Conservation (phyloP, 2,797 vertebrate species). For the Protosalanx chinensis region DNA sequence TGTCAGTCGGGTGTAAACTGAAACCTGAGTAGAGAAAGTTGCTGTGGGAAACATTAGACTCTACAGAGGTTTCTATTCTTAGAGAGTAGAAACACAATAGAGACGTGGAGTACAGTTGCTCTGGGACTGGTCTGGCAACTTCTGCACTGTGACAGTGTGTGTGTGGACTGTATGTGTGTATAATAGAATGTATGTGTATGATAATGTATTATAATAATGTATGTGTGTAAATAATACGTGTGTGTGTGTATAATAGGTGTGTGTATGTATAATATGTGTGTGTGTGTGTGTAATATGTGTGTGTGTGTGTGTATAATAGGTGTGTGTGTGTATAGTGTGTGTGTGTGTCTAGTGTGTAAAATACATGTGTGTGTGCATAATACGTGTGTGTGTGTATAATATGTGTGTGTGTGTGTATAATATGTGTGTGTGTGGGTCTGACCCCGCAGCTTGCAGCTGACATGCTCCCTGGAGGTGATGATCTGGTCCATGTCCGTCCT, state of each 20-base stretch:
- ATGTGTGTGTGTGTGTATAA: no score
- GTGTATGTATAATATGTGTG: not conserved
- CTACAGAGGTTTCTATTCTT: not conserved
- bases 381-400: not conserved
- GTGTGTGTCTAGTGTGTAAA: no score
- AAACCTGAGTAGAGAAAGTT: not conserved
- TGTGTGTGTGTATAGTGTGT: not conserved
- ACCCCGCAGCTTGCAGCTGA: slow-evolving; percentile 91
- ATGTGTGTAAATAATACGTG: no score
- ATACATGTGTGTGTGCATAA: not conserved
- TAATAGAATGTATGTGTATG: no score
- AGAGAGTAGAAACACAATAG: slow-evolving; percentile 18
- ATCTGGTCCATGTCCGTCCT: slow-evolving; percentile 97
- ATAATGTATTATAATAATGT: no score
- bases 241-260: no score
- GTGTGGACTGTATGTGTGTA: no score
- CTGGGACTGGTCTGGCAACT: slow-evolving; percentile 20
- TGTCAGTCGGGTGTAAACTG: no score
- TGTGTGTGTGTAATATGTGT: not conserved
- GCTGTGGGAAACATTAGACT: not conserved
- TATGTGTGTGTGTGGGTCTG: not conserved
- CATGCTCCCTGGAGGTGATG: slow-evolving; percentile 90
- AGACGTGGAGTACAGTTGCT: slow-evolving; percentile 13
- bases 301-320: not conserved
- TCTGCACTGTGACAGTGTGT: slow-evolving; percentile 15